Percentiles rank a stretch among this genome's conserved stretches.
These are phyloP conservation scores for Psammodynastes pulverulentus DNA, from an alignment of 2,113 vertebrate genomes.

Conservation along the genomic window DNA sequence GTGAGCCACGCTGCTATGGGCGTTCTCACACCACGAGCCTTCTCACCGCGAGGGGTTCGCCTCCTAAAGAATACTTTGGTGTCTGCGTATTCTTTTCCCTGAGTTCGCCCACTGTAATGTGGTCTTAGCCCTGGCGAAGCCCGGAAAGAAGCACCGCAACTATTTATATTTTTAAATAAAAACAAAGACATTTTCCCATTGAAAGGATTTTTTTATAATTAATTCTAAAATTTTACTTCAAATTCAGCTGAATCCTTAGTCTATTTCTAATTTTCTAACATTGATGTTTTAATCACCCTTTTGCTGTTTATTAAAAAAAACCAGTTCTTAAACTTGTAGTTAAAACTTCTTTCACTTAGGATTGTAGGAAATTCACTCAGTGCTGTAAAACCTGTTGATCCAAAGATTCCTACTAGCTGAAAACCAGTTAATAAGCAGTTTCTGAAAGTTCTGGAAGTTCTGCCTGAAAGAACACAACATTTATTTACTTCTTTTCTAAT, in stretches of 20 bases:
- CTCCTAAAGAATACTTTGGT: too few species aligned
- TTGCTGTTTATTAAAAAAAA: not conserved
- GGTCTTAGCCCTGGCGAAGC: too few species aligned
- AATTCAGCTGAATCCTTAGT: not conserved
- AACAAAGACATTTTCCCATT: not conserved
- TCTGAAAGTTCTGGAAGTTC: not conserved
- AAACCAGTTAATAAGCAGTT: not conserved
- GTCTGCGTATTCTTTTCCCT: too few species aligned
- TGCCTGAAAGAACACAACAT: too few species aligned
- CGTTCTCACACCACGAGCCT: too few species aligned
- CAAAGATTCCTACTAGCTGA: not conserved
- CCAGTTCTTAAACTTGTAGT: not conserved
- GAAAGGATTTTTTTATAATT: not conserved
- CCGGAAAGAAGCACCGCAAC: too few species aligned
- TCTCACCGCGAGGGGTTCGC: too few species aligned
- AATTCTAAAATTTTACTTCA: not conserved
- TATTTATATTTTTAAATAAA: not conserved
- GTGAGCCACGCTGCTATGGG: too few species aligned
- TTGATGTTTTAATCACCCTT: not conserved
- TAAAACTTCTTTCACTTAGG: not conserved
- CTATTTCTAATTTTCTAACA: not conserved
- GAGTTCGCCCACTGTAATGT: too few species aligned
- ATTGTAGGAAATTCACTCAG: not conserved
- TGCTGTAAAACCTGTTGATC: not conserved
- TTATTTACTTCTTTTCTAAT: too few species aligned